Evolutionary conservation across 1,140 invertebrate species (phyloP).

Genomic region (Diorhabda sublineata): DNA sequence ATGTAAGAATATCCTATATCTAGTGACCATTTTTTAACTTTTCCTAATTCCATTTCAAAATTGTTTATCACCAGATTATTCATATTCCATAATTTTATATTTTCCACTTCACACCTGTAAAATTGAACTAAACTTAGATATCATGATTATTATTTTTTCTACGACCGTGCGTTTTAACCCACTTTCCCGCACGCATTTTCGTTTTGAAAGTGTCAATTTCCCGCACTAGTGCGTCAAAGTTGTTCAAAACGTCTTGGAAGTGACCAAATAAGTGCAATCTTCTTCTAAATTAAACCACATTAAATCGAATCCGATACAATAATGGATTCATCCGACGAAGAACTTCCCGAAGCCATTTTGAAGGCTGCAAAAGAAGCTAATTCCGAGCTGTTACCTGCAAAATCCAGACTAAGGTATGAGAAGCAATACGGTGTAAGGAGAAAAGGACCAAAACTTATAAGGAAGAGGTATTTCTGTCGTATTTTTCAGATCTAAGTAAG

Average conservation of each 20-base stretch:
- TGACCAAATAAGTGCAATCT: no score
- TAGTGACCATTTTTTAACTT: constrained; percentile 17
- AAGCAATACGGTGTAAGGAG: not conserved
- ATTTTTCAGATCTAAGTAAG: not conserved
- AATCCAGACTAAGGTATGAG: not conserved
- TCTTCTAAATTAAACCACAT: not conserved
- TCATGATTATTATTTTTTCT: no score
- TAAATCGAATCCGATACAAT: not conserved
- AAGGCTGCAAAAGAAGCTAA: no score
- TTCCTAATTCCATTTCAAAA: constrained; percentile 31
- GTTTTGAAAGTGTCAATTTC: no score
- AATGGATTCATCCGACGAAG: not conserved
- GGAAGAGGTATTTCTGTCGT: no score
- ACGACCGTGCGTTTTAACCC: no score
- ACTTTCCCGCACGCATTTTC: no score
- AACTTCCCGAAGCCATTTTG: no score
- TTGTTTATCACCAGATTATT: constrained; percentile 28
- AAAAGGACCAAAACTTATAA: no score
- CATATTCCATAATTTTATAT: constrained; percentile 2
- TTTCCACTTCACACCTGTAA: not conserved
- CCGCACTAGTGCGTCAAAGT: no score
- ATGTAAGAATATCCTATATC: constrained; percentile 25
- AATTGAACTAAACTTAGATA: not conserved
- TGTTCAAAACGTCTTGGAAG: no score
- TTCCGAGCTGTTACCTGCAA: not conserved